These are phyloP conservation scores for Pogonomyrmex californicus DNA, from an alignment of 1,140 invertebrate genomes.

Conservation along the genomic window DNA sequence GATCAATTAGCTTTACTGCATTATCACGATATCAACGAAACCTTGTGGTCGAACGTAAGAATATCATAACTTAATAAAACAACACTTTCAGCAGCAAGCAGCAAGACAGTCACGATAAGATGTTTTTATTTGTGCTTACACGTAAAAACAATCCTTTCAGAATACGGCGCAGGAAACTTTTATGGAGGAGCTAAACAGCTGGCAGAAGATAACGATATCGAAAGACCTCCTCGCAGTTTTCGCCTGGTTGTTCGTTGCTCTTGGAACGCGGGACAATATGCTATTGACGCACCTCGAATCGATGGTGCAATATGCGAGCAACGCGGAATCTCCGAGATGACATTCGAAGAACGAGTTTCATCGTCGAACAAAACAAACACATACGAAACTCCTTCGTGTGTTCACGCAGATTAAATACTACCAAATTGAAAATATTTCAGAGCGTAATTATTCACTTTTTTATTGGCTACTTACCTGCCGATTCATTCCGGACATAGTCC, in stretches of 20 bases:
- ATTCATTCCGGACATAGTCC: not conserved
- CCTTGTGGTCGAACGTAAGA: slow-evolving; percentile 75
- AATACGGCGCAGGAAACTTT: slow-evolving; percentile 18
- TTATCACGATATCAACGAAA: slow-evolving; percentile 72
- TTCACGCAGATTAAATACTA: not conserved
- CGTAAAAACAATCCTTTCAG: slow-evolving; percentile 49
- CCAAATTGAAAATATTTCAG: not conserved
- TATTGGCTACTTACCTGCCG: not conserved
- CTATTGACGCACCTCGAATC: slow-evolving; percentile 79
- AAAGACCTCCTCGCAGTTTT: slow-evolving; percentile 82
- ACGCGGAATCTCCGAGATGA: slow-evolving; percentile 15
- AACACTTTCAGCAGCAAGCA: too few species aligned
- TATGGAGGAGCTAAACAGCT: slow-evolving; percentile 75
- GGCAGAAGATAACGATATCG: slow-evolving; percentile 80
- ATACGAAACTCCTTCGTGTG: slow-evolving; percentile 60
- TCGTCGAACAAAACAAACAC: slow-evolving; percentile 50
- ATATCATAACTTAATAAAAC: not conserved
- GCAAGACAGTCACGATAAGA: not conserved
- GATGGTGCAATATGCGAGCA: slow-evolving; percentile 78
- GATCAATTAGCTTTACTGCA: slow-evolving; percentile 78
- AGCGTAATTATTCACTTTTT: not conserved
- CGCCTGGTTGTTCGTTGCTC: slow-evolving; percentile 82
- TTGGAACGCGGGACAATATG: slow-evolving; percentile 81
- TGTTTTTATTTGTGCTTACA: not conserved
- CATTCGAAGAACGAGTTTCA: not conserved